A percentile compares a stretch with the other conserved stretches of the same genome.
Evolutionary conservation across 2,797 vertebrate genomes (phyloP).

Genomic region (Myiotriccus ornatus): DNA sequence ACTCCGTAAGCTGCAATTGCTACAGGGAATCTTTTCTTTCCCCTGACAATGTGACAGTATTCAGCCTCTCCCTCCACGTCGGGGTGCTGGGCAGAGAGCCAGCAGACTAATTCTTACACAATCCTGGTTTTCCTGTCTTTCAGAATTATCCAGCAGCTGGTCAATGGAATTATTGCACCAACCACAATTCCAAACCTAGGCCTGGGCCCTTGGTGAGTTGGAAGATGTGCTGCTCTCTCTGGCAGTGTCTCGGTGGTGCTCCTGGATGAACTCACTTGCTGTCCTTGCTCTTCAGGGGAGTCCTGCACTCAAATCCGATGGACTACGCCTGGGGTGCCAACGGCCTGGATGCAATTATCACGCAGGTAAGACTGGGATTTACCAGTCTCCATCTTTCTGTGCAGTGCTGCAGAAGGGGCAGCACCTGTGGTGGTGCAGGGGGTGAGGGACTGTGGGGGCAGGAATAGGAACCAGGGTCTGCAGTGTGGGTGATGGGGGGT

Average conservation of each 20-base stretch:
- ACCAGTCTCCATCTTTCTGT: fast-evolving
- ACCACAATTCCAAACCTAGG: slow-evolving; percentile 93
- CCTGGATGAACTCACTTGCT: not conserved
- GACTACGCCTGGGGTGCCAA: slow-evolving; percentile 98
- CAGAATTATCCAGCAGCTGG: slow-evolving; percentile 97
- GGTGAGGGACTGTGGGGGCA: fast-evolving
- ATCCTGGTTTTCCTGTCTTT: not conserved
- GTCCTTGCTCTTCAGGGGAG: slow-evolving; percentile 79
- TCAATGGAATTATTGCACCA: slow-evolving; percentile 95
- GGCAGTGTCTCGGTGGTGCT: not conserved
- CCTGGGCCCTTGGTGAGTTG: slow-evolving; percentile 89
- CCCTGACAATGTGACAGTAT: not conserved
- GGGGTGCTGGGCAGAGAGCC: not conserved
- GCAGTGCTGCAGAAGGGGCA: not conserved
- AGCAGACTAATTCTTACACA: not conserved
- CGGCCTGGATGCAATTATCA: slow-evolving; percentile 95
- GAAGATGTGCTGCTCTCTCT: not conserved
- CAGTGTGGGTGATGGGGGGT: fast-evolving
- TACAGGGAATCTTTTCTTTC: not conserved
- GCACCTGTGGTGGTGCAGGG: not conserved
- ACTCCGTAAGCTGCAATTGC: not conserved
- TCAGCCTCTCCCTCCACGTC: not conserved
- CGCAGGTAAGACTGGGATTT: slow-evolving; percentile 81
- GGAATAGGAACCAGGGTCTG: fast-evolving
- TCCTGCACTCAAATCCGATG: slow-evolving; percentile 97